Conservation (phyloP, 2,888 invertebrate genomes). For the Pegoplata infirma region DNA sequence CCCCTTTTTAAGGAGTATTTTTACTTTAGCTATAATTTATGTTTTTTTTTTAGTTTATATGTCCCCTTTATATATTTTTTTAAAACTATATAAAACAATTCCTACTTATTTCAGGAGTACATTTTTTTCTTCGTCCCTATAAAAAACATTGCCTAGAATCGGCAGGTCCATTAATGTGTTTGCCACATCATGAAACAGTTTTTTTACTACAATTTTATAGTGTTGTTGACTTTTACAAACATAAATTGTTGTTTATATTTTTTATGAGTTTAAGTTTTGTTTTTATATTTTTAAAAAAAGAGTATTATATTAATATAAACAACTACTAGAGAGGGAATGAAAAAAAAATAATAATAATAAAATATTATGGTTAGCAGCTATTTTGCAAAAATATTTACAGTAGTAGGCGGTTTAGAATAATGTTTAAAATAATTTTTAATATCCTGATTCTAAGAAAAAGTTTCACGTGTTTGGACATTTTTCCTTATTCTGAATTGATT, state of each 20-base stretch:
- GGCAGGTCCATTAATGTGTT: constrained; percentile 24
- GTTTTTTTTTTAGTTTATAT: neutral
- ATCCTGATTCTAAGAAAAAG: no score
- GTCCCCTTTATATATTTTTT: neutral
- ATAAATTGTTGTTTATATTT: neutral
- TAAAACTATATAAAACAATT: neutral
- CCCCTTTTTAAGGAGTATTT: no score
- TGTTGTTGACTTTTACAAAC: neutral
- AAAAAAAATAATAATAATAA: neutral
- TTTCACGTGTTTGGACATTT: no score
- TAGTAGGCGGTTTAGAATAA: no score
- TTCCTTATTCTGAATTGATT: no score
- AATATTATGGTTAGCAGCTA: neutral
- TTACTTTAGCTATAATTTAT: no score
- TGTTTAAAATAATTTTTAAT: no score
- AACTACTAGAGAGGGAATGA: neutral
- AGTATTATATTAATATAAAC: neutral
- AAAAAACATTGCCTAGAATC: neutral
- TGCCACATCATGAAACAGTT: constrained; percentile 16
- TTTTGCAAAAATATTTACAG: no score
- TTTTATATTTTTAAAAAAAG: no score
- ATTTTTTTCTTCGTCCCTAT: neutral
- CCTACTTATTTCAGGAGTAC: neutral
- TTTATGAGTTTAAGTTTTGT: neutral
- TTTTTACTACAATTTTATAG: constrained; percentile 3